Conservation (phyloP, 1,140 invertebrate genomes). For the Cyphomyrmex costatus region DNA sequence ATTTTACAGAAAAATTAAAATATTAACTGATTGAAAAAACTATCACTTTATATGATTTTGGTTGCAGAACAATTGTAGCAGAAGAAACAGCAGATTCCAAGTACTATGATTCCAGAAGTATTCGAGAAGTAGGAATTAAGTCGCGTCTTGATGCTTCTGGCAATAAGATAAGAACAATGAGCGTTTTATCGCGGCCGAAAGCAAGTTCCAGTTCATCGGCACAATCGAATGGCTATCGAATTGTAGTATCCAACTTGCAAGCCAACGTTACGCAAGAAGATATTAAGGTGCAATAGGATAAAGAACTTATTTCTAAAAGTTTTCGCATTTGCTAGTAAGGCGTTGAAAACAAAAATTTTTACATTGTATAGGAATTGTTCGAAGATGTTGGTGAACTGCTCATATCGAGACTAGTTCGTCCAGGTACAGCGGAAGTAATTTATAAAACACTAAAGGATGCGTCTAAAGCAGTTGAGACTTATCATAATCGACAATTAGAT, state of each 20-base stretch:
- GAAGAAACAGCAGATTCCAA: slow-evolving; percentile 83
- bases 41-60: background rate
- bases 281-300: slow-evolving; percentile 90
- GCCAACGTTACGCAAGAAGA: slow-evolving; percentile 95
- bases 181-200: slow-evolving; percentile 87
- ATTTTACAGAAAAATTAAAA: background rate
- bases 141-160: slow-evolving; percentile 86
- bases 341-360: background rate
- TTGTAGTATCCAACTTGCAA: slow-evolving; percentile 95
- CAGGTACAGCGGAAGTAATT: slow-evolving; percentile 95
- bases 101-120: slow-evolving; percentile 81
- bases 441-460: slow-evolving; percentile 95
- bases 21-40: background rate
- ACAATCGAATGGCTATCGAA: slow-evolving; percentile 89
- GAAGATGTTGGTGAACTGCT: slow-evolving; percentile 95
- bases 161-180: slow-evolving; percentile 85
- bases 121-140: slow-evolving; percentile 84
- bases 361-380: slow-evolving; percentile 92
- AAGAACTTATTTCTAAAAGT: background rate
- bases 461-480: slow-evolving; percentile 95
- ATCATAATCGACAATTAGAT: slow-evolving; percentile 96
- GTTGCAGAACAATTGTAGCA: slow-evolving; percentile 80
- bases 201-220: slow-evolving; percentile 79
- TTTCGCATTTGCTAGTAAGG: background rate
- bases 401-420: slow-evolving; percentile 93